Percentiles rank a stretch among this genome's conserved stretches.
Conservation (phyloP, 2,113 vertebrate species). For the Podarcis cretensis region DNA sequence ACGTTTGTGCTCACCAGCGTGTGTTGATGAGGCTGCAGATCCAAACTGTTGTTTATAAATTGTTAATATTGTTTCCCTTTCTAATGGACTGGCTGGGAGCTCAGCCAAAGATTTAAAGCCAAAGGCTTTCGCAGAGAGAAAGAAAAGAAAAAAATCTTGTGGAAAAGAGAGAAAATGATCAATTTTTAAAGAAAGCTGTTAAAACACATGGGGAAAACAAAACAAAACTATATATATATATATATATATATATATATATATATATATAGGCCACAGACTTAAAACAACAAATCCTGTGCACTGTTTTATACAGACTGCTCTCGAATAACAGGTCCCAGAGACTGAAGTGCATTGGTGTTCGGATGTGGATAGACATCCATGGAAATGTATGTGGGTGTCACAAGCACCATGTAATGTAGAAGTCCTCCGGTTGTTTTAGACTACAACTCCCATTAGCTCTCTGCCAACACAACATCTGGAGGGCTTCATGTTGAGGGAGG, state of each 20-base stretch:
- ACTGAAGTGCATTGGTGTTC: not conserved
- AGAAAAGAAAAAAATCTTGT: not conserved
- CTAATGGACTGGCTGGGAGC: not conserved
- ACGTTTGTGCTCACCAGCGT: not conserved
- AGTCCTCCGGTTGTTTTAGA: not conserved
- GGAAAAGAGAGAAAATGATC: not conserved
- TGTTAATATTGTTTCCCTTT: slow-evolving; percentile 16
- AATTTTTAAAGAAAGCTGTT: not conserved
- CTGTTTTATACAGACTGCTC: not conserved
- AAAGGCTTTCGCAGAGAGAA: not conserved
- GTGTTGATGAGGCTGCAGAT: not conserved
- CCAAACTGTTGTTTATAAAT: not conserved
- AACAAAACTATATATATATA: not conserved
- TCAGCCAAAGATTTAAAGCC: not conserved
- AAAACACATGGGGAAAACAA: not conserved
- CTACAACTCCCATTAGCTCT: not conserved
- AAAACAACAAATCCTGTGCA: not conserved
- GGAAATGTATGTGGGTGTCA: not conserved
- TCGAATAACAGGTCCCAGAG: not conserved
- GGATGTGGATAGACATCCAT: not conserved
- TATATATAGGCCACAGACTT: not conserved
- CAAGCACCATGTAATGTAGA: not conserved
- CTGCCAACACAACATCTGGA: not conserved
- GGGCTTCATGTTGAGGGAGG: not conserved
- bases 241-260: not conserved